phyloP scores from a whole-genome alignment of 2,888 invertebrate species.

The Thymelicus sylvestris region DNA sequence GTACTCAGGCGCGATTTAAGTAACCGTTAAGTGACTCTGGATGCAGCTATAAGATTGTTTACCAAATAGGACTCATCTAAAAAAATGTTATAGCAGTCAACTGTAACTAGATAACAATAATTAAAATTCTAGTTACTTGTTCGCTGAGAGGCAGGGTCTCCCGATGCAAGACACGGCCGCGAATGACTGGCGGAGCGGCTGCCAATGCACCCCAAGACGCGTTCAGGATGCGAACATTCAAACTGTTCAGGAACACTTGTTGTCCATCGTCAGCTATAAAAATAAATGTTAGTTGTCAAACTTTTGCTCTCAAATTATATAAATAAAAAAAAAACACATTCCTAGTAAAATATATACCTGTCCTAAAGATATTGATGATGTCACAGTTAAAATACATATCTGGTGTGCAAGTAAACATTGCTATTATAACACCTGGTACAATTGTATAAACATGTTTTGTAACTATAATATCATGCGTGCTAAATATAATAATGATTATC shows the following conservation, averaged over 20 bases:
- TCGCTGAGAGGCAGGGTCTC: slow-evolving; percentile 93
- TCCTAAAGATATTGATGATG: background rate
- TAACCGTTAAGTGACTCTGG: no score
- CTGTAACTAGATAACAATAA: no score
- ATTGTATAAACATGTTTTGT: no score
- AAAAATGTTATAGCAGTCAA: no score
- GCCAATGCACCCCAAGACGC: slow-evolving; percentile 93
- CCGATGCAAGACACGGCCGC: slow-evolving; percentile 93
- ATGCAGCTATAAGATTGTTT: no score
- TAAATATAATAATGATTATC: no score
- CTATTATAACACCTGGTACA: background rate
- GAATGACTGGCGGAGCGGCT: slow-evolving; percentile 89
- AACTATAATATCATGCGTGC: no score
- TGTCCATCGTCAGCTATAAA: slow-evolving; percentile 93
- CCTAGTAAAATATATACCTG: no score
- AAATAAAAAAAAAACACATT: no score
- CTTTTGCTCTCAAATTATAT: no score
- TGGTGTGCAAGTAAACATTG: background rate
- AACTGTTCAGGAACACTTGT: slow-evolving; percentile 94
- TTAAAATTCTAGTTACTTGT: slow-evolving; percentile 56
- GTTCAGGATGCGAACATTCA: slow-evolving; percentile 95
- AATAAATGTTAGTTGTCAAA: background rate
- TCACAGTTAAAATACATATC: background rate
- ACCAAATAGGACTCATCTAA: no score
- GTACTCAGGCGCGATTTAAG: no score